Evolutionary conservation across 2,888 invertebrate species (phyloP).

Genomic region (Spisula subtruncata): DNA sequence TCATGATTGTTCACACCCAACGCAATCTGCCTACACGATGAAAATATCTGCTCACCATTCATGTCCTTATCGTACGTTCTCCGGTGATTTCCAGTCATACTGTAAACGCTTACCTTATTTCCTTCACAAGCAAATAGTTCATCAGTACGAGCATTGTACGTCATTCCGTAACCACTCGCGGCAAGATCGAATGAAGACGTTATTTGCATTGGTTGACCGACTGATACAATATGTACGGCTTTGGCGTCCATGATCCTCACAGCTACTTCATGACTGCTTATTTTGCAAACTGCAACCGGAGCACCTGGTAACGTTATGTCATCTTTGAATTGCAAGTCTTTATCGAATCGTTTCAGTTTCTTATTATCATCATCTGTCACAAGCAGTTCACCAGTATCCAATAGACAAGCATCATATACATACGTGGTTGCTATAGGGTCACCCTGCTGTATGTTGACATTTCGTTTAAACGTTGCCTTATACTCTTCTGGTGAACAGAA

Average conservation of each 20-base stretch:
- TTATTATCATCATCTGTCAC: not conserved
- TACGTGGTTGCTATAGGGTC: not conserved
- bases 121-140: conserved; percentile 20
- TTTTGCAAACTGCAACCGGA: conserved; percentile 28
- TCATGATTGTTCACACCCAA: too few relatives aligned
- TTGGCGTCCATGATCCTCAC: not conserved
- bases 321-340: conserved; percentile 21
- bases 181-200: not conserved
- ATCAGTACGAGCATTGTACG: conserved; percentile 5
- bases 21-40: too few relatives aligned
- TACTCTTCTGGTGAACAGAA: not conserved
- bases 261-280: not conserved
- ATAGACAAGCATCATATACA: not conserved
- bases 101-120: conserved; percentile 17
- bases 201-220: conserved; percentile 18
- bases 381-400: not conserved
- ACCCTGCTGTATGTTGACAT: not conserved
- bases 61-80: not conserved
- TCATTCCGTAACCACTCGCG: not conserved
- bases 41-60: too few relatives aligned
- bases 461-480: conserved; percentile 5
- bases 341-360: not conserved
- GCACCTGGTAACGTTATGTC: conserved; percentile 6
- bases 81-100: not conserved
- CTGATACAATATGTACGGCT: conserved; percentile 11